These are phyloP conservation scores for Pristiophorus japonicus DNA, from an alignment of 2,113 vertebrate species.

Conservation along the genomic window DNA sequence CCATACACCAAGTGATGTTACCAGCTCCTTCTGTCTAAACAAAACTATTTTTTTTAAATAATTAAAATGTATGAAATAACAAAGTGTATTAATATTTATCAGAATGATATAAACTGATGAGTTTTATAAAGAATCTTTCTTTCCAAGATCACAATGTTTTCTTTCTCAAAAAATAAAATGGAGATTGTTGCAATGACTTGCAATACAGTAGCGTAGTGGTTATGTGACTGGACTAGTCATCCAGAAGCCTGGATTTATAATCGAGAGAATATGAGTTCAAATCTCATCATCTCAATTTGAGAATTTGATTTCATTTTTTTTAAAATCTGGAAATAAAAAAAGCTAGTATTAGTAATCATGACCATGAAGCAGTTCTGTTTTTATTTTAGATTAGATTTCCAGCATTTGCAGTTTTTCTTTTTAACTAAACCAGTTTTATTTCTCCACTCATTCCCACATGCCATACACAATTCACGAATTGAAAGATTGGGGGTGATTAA, in stretches of 20 bases:
- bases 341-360: neutral
- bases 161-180: neutral
- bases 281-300: neutral
- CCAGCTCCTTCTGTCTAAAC: neutral
- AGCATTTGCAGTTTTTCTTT: neutral
- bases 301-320: neutral
- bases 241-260: neutral
- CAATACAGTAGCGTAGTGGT: neutral
- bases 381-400: conserved; percentile 16
- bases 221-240: neutral
- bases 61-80: neutral
- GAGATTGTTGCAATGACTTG: neutral
- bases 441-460: neutral
- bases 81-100: neutral
- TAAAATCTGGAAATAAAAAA: neutral
- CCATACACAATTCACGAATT: neutral
- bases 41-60: neutral
- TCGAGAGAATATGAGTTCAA: neutral
- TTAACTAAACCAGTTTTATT: neutral
- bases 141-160: neutral
- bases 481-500: neutral
- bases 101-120: neutral
- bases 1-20: neutral
- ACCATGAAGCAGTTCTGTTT: neutral
- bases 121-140: neutral